Evolutionary conservation across 2,113 vertebrate genomes (phyloP).

Genomic region (Taurulus bubalis): DNA sequence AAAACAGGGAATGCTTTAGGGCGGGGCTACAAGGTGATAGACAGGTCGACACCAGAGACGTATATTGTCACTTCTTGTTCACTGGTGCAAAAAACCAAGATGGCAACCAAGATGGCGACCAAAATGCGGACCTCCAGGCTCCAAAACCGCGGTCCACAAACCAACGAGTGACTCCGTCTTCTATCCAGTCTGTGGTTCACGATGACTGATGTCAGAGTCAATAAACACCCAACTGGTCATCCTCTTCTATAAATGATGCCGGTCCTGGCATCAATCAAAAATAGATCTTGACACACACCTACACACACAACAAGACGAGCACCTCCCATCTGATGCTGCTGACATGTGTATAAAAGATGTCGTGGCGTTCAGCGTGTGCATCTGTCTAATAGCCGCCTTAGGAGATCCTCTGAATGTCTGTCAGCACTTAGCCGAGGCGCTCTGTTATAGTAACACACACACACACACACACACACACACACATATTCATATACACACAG

Average conservation of each 20-base stretch:
- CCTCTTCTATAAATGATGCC: background rate
- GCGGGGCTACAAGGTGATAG: too few species aligned
- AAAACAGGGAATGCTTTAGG: too few species aligned
- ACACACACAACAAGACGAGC: background rate
- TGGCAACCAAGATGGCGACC: too few species aligned
- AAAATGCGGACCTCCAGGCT: too few species aligned
- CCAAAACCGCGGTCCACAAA: too few species aligned
- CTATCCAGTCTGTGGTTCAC: background rate
- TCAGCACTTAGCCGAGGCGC: slow-evolving; percentile 11
- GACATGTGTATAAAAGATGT: slow-evolving; percentile 24
- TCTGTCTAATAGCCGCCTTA: slow-evolving; percentile 51
- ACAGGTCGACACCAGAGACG: too few species aligned
- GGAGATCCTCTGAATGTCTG: slow-evolving; percentile 45
- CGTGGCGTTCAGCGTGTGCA: slow-evolving; percentile 38
- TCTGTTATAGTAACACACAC: slow-evolving; percentile 8
- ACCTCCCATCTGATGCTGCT: slow-evolving; percentile 21
- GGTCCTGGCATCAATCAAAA: background rate
- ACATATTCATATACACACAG: background rate
- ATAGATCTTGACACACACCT: slow-evolving; percentile 30
- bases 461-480: background rate
- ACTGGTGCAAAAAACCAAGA: too few species aligned
- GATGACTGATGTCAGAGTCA: background rate
- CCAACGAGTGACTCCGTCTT: too few species aligned
- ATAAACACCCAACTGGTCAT: background rate
- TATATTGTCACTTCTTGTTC: too few species aligned